Evolutionary conservation across 2,797 vertebrate species (phyloP).

Genomic region (Eidolon dupreanum): DNA sequence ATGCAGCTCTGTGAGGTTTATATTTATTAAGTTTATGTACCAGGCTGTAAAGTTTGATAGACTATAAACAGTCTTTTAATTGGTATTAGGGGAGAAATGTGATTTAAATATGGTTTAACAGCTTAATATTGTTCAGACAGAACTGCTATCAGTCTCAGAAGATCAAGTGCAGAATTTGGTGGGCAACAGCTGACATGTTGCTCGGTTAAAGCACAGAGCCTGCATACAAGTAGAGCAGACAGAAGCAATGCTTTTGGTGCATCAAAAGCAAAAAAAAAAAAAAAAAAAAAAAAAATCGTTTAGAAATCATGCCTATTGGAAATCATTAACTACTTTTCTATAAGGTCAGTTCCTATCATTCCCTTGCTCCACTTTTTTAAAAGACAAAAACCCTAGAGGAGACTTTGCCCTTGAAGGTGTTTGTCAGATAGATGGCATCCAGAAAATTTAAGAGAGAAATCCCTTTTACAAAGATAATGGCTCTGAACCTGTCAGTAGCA

Average conservation of each 20-base stretch:
- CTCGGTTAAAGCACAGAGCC: not conserved
- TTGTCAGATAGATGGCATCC: not conserved
- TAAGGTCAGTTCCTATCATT: not conserved
- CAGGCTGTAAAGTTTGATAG: constrained; percentile 1
- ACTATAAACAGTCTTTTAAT: constrained; percentile 28
- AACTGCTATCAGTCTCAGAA: not conserved
- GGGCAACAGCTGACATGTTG: not conserved
- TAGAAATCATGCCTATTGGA: not conserved
- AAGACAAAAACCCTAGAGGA: constrained; percentile 29
- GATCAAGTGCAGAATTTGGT: constrained; percentile 4
- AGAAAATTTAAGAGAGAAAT: constrained; percentile 6
- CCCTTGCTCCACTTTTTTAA: not conserved
- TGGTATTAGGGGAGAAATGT: constrained; percentile 9
- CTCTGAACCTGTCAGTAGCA: not conserved
- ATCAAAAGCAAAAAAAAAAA: not conserved
- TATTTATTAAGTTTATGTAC: constrained; percentile 31
- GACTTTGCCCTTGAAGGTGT: constrained; percentile 22
- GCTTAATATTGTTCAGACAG: constrained; percentile 9
- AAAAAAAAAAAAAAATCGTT: not conserved
- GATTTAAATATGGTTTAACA: constrained; percentile 23
- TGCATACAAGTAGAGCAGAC: not conserved
- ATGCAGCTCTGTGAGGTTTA: not conserved
- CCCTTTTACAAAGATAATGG: not conserved
- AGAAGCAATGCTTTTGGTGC: not conserved
- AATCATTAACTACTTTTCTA: constrained; percentile 54